Evolutionary conservation across 2,113 vertebrate species (phyloP), one percentile per base, ranked within the genome.

Genomic region (Jacana jacana): DNA sequence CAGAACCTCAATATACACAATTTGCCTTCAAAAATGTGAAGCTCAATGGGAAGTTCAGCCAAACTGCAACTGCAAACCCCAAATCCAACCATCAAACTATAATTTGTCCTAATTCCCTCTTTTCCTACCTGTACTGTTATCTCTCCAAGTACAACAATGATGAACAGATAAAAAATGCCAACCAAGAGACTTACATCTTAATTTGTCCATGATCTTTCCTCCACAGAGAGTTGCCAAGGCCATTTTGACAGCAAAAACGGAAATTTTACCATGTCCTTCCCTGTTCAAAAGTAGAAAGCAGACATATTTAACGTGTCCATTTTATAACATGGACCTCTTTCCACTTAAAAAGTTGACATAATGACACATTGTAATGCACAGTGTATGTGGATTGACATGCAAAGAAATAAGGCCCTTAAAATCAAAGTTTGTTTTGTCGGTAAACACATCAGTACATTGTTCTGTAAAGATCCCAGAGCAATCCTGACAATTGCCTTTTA

Each of bases 181-280:
- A 24, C 20, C 71, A 13, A 66, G 81, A 87, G 61, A 97, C 99
- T 99, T 98, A 99, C 99, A 99, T 99, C 99, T 99, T 98, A 99
- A 98, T 98, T 99, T 99, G 98, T 99, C 99, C 98, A 99, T 98
- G 97, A 99, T 99, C 97, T 99, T 99, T 88, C 99, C 99, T 96
- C 99, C 99, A 96, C 99, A 99, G 93, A 99, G 98, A 16, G 99
- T 99, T 77, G 99, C 99, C 91, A 99, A 97, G 80, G 99, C 98
- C 98, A 98, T 99, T 98, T 99, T 99, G 97, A 99, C 98, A 92
- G 99, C 99, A 98, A 99, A 99, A 93, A 99, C 98, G 3, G 99
- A 99, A 79, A 99, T 98, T 97, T 99, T 99, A 92, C 99, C 99
- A 75, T 98, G 98, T 96, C 99, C 98, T 97, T 99, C 99, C 98